Base-by-base conservation (phyloP, 2,113 vertebrate genomes). In the Halichoerus grypus region DNA sequence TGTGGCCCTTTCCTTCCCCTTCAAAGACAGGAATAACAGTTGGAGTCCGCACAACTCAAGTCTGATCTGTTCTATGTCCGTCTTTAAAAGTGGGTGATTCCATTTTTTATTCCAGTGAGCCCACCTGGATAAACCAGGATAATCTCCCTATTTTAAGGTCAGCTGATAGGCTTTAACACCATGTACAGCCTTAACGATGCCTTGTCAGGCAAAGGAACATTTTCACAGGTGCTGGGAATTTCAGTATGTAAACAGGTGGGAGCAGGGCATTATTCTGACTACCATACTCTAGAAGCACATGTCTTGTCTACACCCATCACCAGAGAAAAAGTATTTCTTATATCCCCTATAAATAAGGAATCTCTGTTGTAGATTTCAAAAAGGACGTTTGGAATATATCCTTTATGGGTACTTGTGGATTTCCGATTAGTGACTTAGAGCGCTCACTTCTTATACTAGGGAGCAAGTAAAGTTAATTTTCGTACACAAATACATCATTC, bases 201-300 rank as follows among this genome's bases (percentile, higher is more conserved):
- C 69, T 36, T 8, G 19, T 77, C 28, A 3, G 0, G 24, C 36
- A 12, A 65, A 7, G 8, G 7, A 28, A 77, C 19, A 33, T 33
- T 15, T 36, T 28, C 72, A 53, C 1, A 1, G 19, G 26, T 33
- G 11, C 13, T 22, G 21, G 39, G 5, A 57, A 81, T 81, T 33
- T 31, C 36, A 28, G 2, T 19, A 36, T 0, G 1, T 39, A 39
- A 31, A 16, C 24, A 39, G 49, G 12, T n/a, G n/a, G n/a, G 11
- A 10, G 53, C 1, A 14, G 4, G 53, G 10, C 19, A 2, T 55
- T 24, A 13, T 74, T 63, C 33, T 28, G 33, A 24, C 15, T 15
- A 19, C 21, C 26, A n/a, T 10, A 2, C 6, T 3, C 7, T 33
- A 26, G 0, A 42, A 6, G 4, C 26, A 21, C 14, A 28, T 3